These are phyloP conservation scores for Neodiprion fabricii DNA, from an alignment of 1,140 invertebrate species.

Conservation along the genomic window DNA sequence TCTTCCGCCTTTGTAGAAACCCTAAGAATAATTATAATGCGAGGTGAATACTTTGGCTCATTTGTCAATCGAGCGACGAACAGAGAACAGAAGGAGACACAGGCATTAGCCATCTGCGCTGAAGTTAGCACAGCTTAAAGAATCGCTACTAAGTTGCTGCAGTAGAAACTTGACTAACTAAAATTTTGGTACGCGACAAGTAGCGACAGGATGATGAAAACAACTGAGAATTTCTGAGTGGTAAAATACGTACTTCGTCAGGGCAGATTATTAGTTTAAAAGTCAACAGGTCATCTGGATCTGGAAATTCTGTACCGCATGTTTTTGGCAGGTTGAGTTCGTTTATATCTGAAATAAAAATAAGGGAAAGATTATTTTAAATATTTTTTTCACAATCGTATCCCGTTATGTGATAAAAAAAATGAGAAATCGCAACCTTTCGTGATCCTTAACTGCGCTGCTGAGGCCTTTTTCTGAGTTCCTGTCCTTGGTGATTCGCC, in stretches of 20 bases:
- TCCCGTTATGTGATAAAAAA: not conserved
- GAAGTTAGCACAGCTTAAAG: too few species aligned
- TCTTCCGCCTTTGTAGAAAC: constrained; percentile 91
- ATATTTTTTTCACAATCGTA: not conserved
- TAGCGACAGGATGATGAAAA: too few species aligned
- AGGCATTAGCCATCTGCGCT: too few species aligned
- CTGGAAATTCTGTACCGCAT: constrained; percentile 94
- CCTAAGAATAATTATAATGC: constrained; percentile 62
- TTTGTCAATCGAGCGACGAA: not conserved
- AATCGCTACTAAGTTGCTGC: too few species aligned
- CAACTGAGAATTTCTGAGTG: too few species aligned
- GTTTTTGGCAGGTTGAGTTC: constrained; percentile 97
- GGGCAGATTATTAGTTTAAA: constrained; percentile 97
- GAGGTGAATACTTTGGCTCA: too few species aligned
- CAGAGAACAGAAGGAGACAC: not conserved
- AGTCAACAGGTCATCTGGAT: constrained; percentile 93
- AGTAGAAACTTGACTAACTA: too few species aligned
- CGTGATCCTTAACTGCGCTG: constrained; percentile 94
- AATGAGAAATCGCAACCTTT: constrained; percentile 75
- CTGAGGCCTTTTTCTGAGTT: constrained; percentile 90
- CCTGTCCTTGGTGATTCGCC: constrained; percentile 82
- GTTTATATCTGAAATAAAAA: constrained; percentile 86
- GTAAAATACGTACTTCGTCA: constrained; percentile 76
- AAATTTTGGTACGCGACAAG: too few species aligned
- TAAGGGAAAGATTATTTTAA: constrained; percentile 23